These are phyloP conservation scores for Norana najaformis DNA, from an alignment of 2,888 invertebrate genomes.

Conservation along the genomic window DNA sequence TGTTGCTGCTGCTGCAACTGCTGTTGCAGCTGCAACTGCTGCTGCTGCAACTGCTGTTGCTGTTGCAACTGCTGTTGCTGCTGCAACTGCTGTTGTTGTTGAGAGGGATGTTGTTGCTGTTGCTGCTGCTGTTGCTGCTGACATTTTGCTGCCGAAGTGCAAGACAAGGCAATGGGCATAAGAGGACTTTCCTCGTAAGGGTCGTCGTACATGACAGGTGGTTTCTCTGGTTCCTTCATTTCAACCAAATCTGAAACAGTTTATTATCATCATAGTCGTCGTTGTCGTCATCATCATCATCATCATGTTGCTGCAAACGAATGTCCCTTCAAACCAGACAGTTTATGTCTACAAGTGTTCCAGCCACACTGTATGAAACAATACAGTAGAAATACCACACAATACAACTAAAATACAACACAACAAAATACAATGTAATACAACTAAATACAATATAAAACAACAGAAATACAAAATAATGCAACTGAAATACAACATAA, in stretches of 20 bases:
- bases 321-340: too few species aligned
- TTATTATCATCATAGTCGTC: background rate
- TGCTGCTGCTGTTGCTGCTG: background rate
- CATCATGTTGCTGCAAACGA: too few species aligned
- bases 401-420: too few species aligned
- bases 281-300: background rate
- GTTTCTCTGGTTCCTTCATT: background rate
- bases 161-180: background rate
- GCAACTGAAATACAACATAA: too few species aligned
- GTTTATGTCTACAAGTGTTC: too few species aligned
- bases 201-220: slow-evolving; percentile 31
- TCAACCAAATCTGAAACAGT: background rate
- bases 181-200: slow-evolving; percentile 36
- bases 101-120: too few species aligned
- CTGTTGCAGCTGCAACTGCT: background rate
- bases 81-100: background rate
- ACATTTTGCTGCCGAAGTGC: background rate
- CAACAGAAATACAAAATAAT: too few species aligned
- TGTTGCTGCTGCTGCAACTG: background rate
- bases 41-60: background rate
- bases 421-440: too few species aligned
- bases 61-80: background rate
- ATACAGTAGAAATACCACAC: too few species aligned
- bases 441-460: too few species aligned
- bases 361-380: too few species aligned